These are phyloP conservation scores for Seriola rivoliana DNA, from an alignment of 2,113 vertebrate genomes.

Conservation along the genomic window DNA sequence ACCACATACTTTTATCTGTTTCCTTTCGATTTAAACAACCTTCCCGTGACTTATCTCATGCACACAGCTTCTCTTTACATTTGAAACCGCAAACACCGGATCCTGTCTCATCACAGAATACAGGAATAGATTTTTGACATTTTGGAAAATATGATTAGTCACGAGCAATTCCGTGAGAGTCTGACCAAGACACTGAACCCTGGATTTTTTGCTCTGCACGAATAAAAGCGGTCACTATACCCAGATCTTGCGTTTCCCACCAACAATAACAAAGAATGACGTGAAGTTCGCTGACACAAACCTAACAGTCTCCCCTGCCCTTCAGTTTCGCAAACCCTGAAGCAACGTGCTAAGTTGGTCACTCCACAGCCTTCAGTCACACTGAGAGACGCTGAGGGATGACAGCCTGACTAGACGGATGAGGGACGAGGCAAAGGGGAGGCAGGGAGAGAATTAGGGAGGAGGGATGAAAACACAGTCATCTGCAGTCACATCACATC, in stretches of 20 bases:
- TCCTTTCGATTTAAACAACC: no score
- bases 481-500: conserved; percentile 63
- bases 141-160: background rate
- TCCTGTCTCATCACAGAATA: background rate
- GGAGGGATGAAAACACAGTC: conserved; percentile 52
- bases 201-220: no score
- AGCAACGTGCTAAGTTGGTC: conserved; percentile 66
- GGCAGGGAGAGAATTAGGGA: conserved; percentile 17
- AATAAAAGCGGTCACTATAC: background rate
- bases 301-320: conserved; percentile 33
- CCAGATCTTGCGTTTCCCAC: background rate
- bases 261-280: conserved; percentile 14
- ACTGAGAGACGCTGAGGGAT: conserved; percentile 44
- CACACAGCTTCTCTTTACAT: background rate
- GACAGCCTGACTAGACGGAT: conserved; percentile 61
- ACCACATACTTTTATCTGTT: no score
- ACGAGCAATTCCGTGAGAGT: background rate
- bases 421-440: conserved; percentile 35
- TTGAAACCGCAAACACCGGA: background rate
- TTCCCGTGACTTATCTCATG: background rate
- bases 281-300: conserved; percentile 33
- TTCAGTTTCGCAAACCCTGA: conserved; percentile 44
- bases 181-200: background rate
- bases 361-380: conserved; percentile 67
- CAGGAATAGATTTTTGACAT: background rate